A percentile compares a stretch with the other conserved stretches of the same genome.
phyloP scores from a whole-genome alignment of 2,888 invertebrate species.

The Cantharis nigra region DNA sequence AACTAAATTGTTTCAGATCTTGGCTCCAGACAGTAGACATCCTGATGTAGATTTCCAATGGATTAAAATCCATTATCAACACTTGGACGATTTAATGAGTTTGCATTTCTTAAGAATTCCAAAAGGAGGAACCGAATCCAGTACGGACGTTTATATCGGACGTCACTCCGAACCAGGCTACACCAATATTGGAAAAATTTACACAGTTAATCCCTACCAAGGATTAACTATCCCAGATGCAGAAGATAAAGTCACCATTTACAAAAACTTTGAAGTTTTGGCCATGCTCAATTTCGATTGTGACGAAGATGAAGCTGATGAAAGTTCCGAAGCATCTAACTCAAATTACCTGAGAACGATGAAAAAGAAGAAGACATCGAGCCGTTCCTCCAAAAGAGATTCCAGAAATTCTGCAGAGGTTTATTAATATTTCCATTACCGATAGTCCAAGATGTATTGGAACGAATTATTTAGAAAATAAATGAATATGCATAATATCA shows the following conservation, averaged over 20 bases:
- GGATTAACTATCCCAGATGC: not conserved
- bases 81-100: not conserved
- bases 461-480: too few species aligned
- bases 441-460: too few species aligned
- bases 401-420: too few species aligned
- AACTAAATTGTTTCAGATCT: not conserved
- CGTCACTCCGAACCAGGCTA: not conserved
- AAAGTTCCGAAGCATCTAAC: not conserved
- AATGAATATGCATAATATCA: too few species aligned
- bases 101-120: not conserved
- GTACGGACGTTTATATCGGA: not conserved
- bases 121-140: not conserved
- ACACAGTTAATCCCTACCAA: not conserved
- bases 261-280: constrained; percentile 6
- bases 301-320: not conserved
- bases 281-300: not conserved
- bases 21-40: not conserved
- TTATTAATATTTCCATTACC: too few species aligned
- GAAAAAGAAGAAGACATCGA: too few species aligned
- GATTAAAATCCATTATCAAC: not conserved
- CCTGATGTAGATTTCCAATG: not conserved
- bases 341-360: too few species aligned
- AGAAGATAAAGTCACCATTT: not conserved
- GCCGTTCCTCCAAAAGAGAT: too few species aligned
- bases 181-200: constrained; percentile 1